phyloP scores from a whole-genome alignment of 2,113 vertebrate species.

The Tinamus guttatus region DNA sequence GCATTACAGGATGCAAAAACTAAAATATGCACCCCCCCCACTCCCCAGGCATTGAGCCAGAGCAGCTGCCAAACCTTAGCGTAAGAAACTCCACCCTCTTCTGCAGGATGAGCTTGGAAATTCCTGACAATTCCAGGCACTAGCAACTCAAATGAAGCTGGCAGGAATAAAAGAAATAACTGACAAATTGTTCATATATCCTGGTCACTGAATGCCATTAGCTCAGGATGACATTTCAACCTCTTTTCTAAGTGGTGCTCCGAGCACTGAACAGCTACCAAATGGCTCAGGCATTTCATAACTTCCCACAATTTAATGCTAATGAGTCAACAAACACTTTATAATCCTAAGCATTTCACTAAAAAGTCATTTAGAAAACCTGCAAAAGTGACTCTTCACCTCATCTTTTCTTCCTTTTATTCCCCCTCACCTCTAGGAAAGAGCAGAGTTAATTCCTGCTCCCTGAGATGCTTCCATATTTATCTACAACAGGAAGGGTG shows the following conservation, averaged over 20 bases:
- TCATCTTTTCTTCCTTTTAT: neutral
- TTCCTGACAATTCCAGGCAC: slow-evolving; percentile 22
- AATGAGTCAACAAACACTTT: slow-evolving; percentile 29
- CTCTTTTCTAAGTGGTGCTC: neutral
- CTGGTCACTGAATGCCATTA: neutral
- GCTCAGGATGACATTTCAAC: neutral
- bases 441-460: slow-evolving; percentile 42
- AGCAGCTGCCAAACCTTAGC: neutral
- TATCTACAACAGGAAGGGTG: slow-evolving; percentile 67
- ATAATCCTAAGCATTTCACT: slow-evolving; percentile 48
- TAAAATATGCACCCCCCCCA: neutral
- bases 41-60: neutral
- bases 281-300: neutral
- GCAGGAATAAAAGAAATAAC: slow-evolving; percentile 30
- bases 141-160: neutral
- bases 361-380: slow-evolving; percentile 2
- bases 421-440: neutral
- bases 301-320: neutral
- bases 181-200: neutral
- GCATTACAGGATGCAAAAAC: slow-evolving; percentile 27
- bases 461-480: slow-evolving; percentile 34
- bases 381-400: neutral
- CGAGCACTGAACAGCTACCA: neutral
- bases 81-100: slow-evolving; percentile 45
- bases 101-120: slow-evolving; percentile 37